Evolutionary conservation across 2,888 invertebrate genomes (phyloP), one percentile per base, ranked within the genome.

Genomic region (Lasioglossum figueresi): DNA sequence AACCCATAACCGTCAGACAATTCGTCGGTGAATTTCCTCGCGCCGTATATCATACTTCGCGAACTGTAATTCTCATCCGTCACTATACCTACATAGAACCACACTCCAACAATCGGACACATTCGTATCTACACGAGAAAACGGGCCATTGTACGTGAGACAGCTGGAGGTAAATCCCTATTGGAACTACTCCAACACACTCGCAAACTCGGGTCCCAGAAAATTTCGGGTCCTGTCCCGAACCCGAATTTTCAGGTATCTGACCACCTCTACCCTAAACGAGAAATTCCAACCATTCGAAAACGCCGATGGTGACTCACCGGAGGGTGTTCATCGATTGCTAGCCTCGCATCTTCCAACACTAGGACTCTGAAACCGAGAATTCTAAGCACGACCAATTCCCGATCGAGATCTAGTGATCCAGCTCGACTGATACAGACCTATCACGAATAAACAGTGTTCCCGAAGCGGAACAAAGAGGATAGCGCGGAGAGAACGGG

Each of bases 391-490:
- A 27, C 27, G 14, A 27, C 27, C 56, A n/a, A 56, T 56, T 12
- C 27, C 12, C 56, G 56, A 71, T 27, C 40, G 1, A 27, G 43
- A 71, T 27, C 27, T 27, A 71, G 16, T 45, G 34, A 43, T 71
- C 45, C 70, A 70, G 27, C 37, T 40, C 5, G 12, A 23, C 23
- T 37, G 59, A 59, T 27, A 27, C 63, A 31, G 31, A 31, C 31
- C 31, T 16, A 68, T 68, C 43, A 43, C 40, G 43, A 43, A 43
- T 27, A 27, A 71, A 71, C 43, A 71, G 16, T 43, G 43, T 16
- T 16, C 27, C 43, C 16, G 71, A 71, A 16, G 45, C 34, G 16
- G 31, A 63, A 84, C 70, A 84, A 84, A 79, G 84, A 76, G 23
- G 23, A 68, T 12, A 4, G n/a, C 12, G n/a, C 48, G 74, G 75